Base-by-base conservation (phyloP, 2,888 invertebrate genomes). In the Syrphus vitripennis region DNA sequence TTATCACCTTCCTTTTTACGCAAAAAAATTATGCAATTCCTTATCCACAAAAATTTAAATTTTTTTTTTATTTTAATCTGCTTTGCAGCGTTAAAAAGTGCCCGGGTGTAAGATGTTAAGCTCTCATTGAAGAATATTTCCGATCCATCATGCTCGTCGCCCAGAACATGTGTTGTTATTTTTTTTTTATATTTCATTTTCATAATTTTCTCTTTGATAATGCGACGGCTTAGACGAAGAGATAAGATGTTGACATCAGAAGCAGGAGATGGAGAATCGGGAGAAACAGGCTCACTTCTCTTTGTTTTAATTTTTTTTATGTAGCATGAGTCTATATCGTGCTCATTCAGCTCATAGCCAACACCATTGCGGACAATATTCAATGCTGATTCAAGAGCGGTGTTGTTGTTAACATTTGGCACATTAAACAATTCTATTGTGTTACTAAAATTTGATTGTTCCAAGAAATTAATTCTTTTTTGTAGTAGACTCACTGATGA, bases 371-470 rank as follows among this genome's bases (percentile, higher is more conserved):
- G 67, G 1, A 76, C 50, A 37, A 76, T 34, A 21, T 55, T 45
- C 26, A 76, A 34, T 24, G 76, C 45, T 4, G 69, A n/a, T 76
- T 76, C 34, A 16, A 57, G 1, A 45, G 75, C 67, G 19, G 26
- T 55, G 3, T 21, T 31, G 37, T 57, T 76, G 10, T 57, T 9
- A 7, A 63, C 57, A 34, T 31, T 40, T 26, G 67, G 75, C 10
- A 67, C 63, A 45, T 76, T 76, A n/a, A 21, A 48, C 16, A 75
- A 29, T 37, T 74, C 63, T 19, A 63, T 74, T 50, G 34, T 19
- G 37, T 65, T 65, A 4, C 16, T 50, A 10, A 72, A 48, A 10
- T 48, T 37, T 10, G 48, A 29, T 24, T 72, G 45, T 57, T 57
- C 71, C 21, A 59, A 29, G 10, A 31, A 26, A 31, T 57, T 29